Base-by-base conservation (phyloP, 2,113 vertebrate genomes). In the Trematocara unimaculatum region DNA sequence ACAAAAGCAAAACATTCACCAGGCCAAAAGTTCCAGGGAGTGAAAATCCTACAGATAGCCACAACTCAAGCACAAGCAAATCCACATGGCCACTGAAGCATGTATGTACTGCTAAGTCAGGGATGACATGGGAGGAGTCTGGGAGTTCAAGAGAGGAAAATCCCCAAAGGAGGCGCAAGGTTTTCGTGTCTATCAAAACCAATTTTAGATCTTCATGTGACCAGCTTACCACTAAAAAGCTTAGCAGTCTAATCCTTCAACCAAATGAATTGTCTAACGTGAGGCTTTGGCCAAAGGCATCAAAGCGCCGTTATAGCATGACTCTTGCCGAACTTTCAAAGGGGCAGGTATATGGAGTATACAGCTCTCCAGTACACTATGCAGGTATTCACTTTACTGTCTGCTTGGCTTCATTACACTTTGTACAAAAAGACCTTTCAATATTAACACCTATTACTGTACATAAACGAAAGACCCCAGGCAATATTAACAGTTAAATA, bases 211-310 rank as follows among this genome's bases (percentile, higher is more conserved):
- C 93, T 95, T 91, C 94, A 93, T 92, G 94, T 92, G 89, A 94
- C 91, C 91, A 88, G 93, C 83, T 94, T 95, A 93, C 88, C 84
- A 60, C 93, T 95, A 93, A 96, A 96, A 89, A 92, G 94, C 90
- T 96, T 95, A 95, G 60, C 3, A 13, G 86, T 88, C 90, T 95
- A 96, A 96, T 96, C 93, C 94, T 89, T 91, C 70, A 89, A 89
- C 92, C 93, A 94, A 93, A 94, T 92, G 91, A 94, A 92, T 93
- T 87, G 91, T 92, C 92, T 93, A 90, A 94, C 87, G 82, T 88
- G 8, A 92, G 81, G 81, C 88, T 91, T 79, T 70, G 70, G 82
- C 78, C 83, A 53, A 20, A 82, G 81, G 90, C 93, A 93, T 94
- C 90, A 93, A 89, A 91, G 81, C 42, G 78, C 77, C 56, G 62